These are phyloP conservation scores for Drosophila longiperda DNA, from an alignment of 2,888 invertebrate genomes.

Conservation along the genomic window DNA sequence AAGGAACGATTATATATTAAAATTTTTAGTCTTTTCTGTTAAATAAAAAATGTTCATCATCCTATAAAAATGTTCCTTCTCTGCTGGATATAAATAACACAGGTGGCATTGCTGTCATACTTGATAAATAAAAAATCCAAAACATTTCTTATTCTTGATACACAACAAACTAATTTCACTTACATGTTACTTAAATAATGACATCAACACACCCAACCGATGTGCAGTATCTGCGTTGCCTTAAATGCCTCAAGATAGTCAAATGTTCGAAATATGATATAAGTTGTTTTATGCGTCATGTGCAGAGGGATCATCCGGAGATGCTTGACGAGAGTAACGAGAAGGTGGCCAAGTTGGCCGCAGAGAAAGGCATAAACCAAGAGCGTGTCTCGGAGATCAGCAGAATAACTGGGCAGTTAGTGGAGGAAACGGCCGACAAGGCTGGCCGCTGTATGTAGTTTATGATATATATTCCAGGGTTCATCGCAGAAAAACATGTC, in stretches of 20 bases:
- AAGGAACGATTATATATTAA: background rate
- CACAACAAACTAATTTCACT: background rate
- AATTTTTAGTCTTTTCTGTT: background rate
- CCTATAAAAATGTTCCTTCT: background rate
- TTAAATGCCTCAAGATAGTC: constrained; percentile 79
- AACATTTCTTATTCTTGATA: constrained; percentile 15
- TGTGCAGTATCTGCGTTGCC: constrained; percentile 71
- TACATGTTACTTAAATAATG: constrained; percentile 5
- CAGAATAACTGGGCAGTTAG: constrained; percentile 55
- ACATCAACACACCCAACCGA: background rate
- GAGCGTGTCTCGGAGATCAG: constrained; percentile 61
- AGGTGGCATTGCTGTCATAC: background rate
- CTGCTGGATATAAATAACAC: background rate
- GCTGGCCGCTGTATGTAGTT: constrained; percentile 59
- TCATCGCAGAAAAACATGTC: background rate
- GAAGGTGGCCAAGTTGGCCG: constrained; percentile 51
- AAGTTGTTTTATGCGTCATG: constrained; percentile 66
- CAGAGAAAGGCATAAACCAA: constrained; percentile 41
- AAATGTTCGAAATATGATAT: constrained; percentile 79
- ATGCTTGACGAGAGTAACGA: constrained; percentile 51
- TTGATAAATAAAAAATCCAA: background rate
- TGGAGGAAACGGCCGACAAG: constrained; percentile 55
- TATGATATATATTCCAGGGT: background rate
- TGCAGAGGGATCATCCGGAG: constrained; percentile 77
- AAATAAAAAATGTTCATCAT: background rate